Conservation (phyloP, 2,888 invertebrate genomes). For the Sisyra nigra region DNA sequence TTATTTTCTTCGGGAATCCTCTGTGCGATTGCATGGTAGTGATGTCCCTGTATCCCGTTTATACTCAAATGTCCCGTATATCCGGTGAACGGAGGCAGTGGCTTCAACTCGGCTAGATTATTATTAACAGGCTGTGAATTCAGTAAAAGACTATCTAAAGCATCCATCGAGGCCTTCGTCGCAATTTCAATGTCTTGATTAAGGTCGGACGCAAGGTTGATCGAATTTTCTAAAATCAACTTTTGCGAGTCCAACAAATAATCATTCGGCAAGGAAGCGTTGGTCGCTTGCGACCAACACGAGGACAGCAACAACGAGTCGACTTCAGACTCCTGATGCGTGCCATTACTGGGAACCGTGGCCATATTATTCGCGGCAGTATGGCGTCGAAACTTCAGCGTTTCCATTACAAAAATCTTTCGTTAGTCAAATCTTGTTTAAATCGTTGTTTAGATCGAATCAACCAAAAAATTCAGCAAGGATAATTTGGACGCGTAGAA, state of each 20-base stretch:
- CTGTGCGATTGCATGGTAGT: slow-evolving; percentile 72
- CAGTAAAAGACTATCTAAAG: slow-evolving; percentile 49
- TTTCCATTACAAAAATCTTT: slow-evolving; percentile 8
- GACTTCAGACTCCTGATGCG: slow-evolving; percentile 33
- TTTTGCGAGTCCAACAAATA: slow-evolving; percentile 37
- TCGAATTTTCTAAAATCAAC: slow-evolving; percentile 38
- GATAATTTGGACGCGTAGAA: too few relatives aligned
- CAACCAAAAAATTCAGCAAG: too few relatives aligned
- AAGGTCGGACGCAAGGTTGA: slow-evolving; percentile 27
- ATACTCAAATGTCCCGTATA: slow-evolving; percentile 76
- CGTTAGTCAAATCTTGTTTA: background rate
- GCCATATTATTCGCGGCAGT: slow-evolving; percentile 2
- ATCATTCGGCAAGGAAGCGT: slow-evolving; percentile 30
- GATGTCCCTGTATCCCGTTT: slow-evolving; percentile 76
- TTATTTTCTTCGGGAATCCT: slow-evolving; percentile 58
- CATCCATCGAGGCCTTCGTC: slow-evolving; percentile 37
- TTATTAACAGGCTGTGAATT: slow-evolving; percentile 37
- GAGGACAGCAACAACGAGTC: slow-evolving; percentile 56
- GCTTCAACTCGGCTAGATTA: slow-evolving; percentile 67
- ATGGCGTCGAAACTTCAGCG: slow-evolving; percentile 5
- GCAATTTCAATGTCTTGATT: slow-evolving; percentile 26
- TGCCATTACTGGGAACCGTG: slow-evolving; percentile 14
- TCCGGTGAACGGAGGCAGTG: slow-evolving; percentile 71
- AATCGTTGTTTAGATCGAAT: too few relatives aligned
- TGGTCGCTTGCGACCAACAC: slow-evolving; percentile 45